Percentiles rank a stretch among this genome's conserved stretches.
Evolutionary conservation across 2,888 invertebrate genomes (phyloP).

Genomic region (Epinotia demarniana): DNA sequence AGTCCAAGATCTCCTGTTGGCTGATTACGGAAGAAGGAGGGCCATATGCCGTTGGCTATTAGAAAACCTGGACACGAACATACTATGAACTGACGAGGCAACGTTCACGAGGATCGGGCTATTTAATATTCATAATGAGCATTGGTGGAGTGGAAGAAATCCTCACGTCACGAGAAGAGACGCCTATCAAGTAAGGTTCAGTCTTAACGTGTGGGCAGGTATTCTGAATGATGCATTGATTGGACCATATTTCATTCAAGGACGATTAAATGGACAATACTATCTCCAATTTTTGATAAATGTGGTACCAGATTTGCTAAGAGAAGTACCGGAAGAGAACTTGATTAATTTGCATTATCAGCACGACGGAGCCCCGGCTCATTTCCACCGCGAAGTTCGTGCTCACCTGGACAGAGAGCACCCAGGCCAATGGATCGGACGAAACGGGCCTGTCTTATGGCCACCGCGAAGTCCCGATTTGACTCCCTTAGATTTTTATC

Average conservation of each 20-base stretch:
- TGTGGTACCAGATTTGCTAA: conserved; percentile 10
- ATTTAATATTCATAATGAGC: conserved; percentile 17
- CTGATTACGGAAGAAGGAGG: conserved; percentile 16
- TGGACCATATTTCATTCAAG: conserved; percentile 11
- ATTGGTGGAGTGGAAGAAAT: conserved; percentile 21
- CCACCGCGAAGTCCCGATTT: conserved; percentile 14
- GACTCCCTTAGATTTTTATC: conserved; percentile 4
- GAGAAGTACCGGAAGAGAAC: conserved; percentile 3
- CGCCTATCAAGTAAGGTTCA: conserved; percentile 15
- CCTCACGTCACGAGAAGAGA: background rate
- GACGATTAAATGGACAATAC: conserved; percentile 15
- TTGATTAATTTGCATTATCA: conserved; percentile 17
- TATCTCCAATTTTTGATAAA: conserved; percentile 20
- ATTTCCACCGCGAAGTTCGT: conserved; percentile 16
- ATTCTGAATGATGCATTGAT: conserved; percentile 6
- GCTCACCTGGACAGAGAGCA: background rate
- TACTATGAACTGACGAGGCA: conserved; percentile 9
- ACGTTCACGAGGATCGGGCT: conserved; percentile 9
- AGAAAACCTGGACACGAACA: conserved; percentile 14
- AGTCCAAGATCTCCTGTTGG: conserved; percentile 19
- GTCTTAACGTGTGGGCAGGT: conserved; percentile 14
- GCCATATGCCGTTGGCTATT: conserved; percentile 16
- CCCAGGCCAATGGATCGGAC: background rate
- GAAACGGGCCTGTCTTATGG: background rate
- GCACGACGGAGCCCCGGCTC: conserved; percentile 4